Evolutionary conservation across 2,113 vertebrate species (phyloP).

Genomic region (Athene cunicularia): DNA sequence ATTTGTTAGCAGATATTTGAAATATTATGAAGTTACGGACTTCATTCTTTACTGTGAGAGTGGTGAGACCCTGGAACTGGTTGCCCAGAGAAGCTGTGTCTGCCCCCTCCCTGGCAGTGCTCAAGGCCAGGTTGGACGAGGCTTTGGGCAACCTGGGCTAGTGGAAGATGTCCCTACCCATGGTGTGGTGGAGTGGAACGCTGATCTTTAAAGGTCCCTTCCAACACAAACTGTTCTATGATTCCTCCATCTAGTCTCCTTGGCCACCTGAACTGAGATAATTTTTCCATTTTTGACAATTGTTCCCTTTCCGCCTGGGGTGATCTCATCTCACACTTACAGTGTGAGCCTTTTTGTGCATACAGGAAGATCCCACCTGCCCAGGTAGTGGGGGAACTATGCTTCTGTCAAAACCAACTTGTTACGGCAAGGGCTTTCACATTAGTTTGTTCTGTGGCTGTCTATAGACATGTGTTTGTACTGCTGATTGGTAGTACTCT

Average conservation of each 20-base stretch:
- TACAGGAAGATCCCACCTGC: neutral
- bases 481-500: neutral
- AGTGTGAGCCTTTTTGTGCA: neutral
- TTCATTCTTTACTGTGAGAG: neutral
- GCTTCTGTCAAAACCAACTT: neutral
- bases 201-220: neutral
- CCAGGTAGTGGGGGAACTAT: neutral
- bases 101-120: neutral
- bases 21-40: neutral
- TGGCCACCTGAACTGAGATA: neutral
- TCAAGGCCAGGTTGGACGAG: neutral
- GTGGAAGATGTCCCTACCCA: neutral
- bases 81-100: neutral
- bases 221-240: neutral
- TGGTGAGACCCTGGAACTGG: neutral
- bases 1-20: neutral
- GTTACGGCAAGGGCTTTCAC: neutral
- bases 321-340: neutral
- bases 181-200: neutral
- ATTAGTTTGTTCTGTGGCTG: neutral
- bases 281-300: too few relatives aligned
- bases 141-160: neutral
- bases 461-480: neutral
- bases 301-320: neutral
- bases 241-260: neutral